A percentile compares a stretch with the other conserved stretches of the same genome.
These are phyloP conservation scores for Mimumesa dahlbomi DNA, from an alignment of 2,888 invertebrate species.

Conservation along the genomic window DNA sequence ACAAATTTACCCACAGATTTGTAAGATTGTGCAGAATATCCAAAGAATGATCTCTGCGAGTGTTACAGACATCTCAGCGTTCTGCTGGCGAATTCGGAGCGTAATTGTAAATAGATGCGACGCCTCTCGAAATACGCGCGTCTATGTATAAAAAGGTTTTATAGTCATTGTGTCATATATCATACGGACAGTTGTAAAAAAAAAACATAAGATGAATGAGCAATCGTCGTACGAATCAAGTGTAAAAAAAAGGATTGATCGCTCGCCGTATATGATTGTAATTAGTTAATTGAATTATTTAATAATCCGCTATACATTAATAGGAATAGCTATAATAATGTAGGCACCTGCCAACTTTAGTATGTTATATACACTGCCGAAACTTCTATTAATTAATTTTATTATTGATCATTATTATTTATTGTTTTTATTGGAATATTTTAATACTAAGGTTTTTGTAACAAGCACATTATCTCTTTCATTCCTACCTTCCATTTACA, in stretches of 20 bases:
- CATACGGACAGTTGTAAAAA: conserved; percentile 48
- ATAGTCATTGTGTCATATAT: conserved; percentile 57
- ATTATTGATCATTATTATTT: conserved; percentile 79
- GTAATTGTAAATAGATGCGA: conserved; percentile 42
- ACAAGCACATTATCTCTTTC: conserved; percentile 71
- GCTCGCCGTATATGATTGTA: conserved; percentile 69
- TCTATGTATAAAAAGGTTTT: conserved; percentile 54
- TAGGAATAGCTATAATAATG: conserved; percentile 72
- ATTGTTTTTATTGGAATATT: conserved; percentile 80
- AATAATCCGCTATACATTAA: conserved; percentile 69
- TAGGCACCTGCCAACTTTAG: conserved; percentile 75
- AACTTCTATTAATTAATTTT: conserved; percentile 78
- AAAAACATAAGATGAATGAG: conserved; percentile 20
- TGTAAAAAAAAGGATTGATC: conserved; percentile 61
- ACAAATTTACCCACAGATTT: conserved; percentile 49
- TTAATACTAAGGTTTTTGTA: conserved; percentile 81
- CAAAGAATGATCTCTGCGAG: conserved; percentile 58
- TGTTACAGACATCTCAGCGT: conserved; percentile 42
- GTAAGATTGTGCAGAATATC: conserved; percentile 60
- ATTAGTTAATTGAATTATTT: conserved; percentile 75
- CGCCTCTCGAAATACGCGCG: conserved; percentile 32
- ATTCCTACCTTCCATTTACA: conserved; percentile 60
- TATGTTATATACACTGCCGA: conserved; percentile 79
- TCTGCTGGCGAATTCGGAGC: conserved; percentile 18
- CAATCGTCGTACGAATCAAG: conserved; percentile 43